phyloP scores from a whole-genome alignment of 2,888 invertebrate species.

The Caenorhabditis sp. region DNA sequence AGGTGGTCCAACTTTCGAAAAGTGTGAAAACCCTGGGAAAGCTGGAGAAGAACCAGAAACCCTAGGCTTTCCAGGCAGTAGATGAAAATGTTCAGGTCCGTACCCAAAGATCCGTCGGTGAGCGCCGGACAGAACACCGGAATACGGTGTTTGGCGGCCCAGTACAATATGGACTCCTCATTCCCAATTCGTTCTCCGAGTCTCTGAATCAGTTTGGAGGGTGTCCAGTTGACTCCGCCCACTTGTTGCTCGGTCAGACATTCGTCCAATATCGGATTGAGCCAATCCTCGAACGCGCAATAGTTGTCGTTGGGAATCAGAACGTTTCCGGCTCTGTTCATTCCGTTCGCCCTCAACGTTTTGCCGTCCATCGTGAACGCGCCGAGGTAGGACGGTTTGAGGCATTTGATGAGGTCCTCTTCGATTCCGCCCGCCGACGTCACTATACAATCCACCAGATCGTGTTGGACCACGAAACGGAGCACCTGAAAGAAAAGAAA shows the following conservation, averaged over 20 bases:
- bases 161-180: slow-evolving; percentile 86
- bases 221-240: slow-evolving; percentile 88
- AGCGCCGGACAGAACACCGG: slow-evolving; percentile 97
- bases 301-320: slow-evolving; percentile 98
- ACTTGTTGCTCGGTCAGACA: slow-evolving; percentile 91
- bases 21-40: too few species aligned
- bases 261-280: slow-evolving; percentile 91
- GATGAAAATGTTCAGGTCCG: not conserved
- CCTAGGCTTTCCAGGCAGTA: too few species aligned
- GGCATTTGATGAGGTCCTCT: slow-evolving; percentile 98
- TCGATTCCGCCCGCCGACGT: slow-evolving; percentile 98
- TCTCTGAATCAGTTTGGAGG: slow-evolving; percentile 87
- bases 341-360: slow-evolving; percentile 84
- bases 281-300: slow-evolving; percentile 97
- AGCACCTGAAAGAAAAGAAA: slow-evolving; percentile 55
- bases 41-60: too few species aligned
- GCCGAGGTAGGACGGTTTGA: slow-evolving; percentile 93
- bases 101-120: slow-evolving; percentile 86
- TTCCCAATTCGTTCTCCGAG: slow-evolving; percentile 93
- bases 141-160: slow-evolving; percentile 86
- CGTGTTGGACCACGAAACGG: slow-evolving; percentile 81
- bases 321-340: slow-evolving; percentile 93
- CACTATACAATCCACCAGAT: slow-evolving; percentile 92
- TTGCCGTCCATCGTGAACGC: slow-evolving; percentile 66
- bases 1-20: too few species aligned